Percentiles rank a stretch among this genome's conserved stretches.
These are phyloP conservation scores for Spialia ferax DNA, from an alignment of 2,888 invertebrate genomes.

Conservation along the genomic window DNA sequence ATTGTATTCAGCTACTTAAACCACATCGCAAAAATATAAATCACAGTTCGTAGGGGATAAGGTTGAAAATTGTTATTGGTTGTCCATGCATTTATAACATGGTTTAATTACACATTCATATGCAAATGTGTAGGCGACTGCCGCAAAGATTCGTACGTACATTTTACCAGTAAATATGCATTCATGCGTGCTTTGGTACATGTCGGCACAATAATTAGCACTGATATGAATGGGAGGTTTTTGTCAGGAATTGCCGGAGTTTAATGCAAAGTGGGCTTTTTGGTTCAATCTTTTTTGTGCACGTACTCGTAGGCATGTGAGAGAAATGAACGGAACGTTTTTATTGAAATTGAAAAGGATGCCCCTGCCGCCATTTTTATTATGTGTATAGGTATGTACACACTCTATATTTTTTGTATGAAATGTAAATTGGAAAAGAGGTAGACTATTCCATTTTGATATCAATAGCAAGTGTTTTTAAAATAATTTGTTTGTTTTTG, in stretches of 20 bases:
- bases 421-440: slow-evolving; percentile 32
- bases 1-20: slow-evolving; percentile 20
- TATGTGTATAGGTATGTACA: slow-evolving; percentile 1
- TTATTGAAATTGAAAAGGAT: slow-evolving; percentile 41
- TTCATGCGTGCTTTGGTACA: slow-evolving; percentile 77
- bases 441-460: slow-evolving; percentile 20
- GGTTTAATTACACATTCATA: slow-evolving; percentile 85
- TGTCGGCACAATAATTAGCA: slow-evolving; percentile 79
- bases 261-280: slow-evolving; percentile 52
- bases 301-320: slow-evolving; percentile 38
- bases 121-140: slow-evolving; percentile 79
- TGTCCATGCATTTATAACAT: slow-evolving; percentile 57
- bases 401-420: slow-evolving; percentile 13
- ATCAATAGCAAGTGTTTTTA: slow-evolving; percentile 17
- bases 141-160: slow-evolving; percentile 78
- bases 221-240: slow-evolving; percentile 72
- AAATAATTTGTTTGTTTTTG: slow-evolving; percentile 32
- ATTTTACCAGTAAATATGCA: slow-evolving; percentile 74
- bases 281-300: slow-evolving; percentile 41
- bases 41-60: slow-evolving; percentile 47
- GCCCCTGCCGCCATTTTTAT: slow-evolving; percentile 26
- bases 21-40: slow-evolving; percentile 36
- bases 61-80: slow-evolving; percentile 52
- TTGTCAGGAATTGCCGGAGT: slow-evolving; percentile 59
- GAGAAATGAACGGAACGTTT: slow-evolving; percentile 40